Evolutionary conservation across 2,888 invertebrate genomes (phyloP).

Genomic region (Periphyllus acericola): DNA sequence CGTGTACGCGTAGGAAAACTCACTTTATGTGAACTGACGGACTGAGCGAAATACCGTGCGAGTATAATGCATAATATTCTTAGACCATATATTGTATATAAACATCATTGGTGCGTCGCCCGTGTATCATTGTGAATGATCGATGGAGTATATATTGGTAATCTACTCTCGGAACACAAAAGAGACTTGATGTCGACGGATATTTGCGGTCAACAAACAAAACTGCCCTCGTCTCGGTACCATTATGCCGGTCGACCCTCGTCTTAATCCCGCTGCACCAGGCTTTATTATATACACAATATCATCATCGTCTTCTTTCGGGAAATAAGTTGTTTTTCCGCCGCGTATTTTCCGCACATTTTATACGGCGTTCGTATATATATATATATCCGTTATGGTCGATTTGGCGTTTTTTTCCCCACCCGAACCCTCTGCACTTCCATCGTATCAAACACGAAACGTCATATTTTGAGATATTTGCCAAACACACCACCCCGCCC

Average conservation of each 20-base stretch:
- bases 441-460: too few relatives aligned
- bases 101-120: not conserved
- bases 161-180: not conserved
- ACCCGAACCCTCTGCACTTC: not conserved
- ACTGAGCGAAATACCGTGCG: not conserved
- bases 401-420: not conserved
- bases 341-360: not conserved
- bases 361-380: not conserved
- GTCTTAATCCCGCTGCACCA: not conserved
- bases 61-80: too few relatives aligned
- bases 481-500: too few relatives aligned
- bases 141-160: not conserved
- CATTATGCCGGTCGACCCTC: not conserved
- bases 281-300: not conserved
- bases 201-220: not conserved
- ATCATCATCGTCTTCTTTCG: not conserved
- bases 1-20: not conserved
- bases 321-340: not conserved
- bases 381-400: too few relatives aligned
- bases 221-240: not conserved
- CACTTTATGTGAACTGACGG: not conserved
- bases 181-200: not conserved
- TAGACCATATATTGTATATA: not conserved
- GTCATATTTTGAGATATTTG: too few relatives aligned
- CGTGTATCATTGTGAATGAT: not conserved